Base-by-base conservation (phyloP, 2,888 invertebrate genomes). In the Tanypteryx hageni region DNA sequence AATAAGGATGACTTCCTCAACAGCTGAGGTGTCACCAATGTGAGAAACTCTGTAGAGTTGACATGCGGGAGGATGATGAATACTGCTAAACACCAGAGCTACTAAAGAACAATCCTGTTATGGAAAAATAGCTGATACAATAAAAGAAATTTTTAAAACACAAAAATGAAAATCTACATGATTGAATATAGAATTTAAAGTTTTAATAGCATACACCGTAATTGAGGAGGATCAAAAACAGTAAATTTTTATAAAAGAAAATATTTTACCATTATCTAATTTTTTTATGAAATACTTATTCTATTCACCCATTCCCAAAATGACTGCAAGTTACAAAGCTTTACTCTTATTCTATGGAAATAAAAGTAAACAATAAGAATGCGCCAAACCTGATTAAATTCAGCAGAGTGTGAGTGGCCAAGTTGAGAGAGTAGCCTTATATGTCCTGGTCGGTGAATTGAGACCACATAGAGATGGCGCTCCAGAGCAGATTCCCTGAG, bases 401-500 rank as follows among this genome's bases (percentile, higher is more conserved):
- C 97, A 0, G 98, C 97, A 56, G 96, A 96, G 95, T 99, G 98
- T 11, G 99, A 99, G 95, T 97, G 98, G 0, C 98, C 98, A 0
- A 97, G 97, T 93, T 97, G 96, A 0, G 99, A 99, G 14, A 99
- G 96, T 92, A 98, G 95, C 89, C 97, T 96, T 92, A 98, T 96
- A 94, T 97, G 96, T 93, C 97, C 96, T 0, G 98, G 97, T 81
- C 96, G 95, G 57, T 97, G 96, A 92, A 98, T 95, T 11, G 98
- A 97, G 7, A 98, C 97, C 5, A 97, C 98, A 95, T 98, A 99
- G 94, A 99, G 95, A 95, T 99, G 99, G 93, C 98, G 97, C 95
- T 99, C 99, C 93, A 99, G 95, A 0, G 99, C 98, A 8, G 98
- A 97, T 95, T 99, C 99, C 93, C 97, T 97, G 93, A 98, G 96